These are phyloP conservation scores for Cantharis rufa DNA, from an alignment of 2,888 invertebrate genomes.

Conservation along the genomic window DNA sequence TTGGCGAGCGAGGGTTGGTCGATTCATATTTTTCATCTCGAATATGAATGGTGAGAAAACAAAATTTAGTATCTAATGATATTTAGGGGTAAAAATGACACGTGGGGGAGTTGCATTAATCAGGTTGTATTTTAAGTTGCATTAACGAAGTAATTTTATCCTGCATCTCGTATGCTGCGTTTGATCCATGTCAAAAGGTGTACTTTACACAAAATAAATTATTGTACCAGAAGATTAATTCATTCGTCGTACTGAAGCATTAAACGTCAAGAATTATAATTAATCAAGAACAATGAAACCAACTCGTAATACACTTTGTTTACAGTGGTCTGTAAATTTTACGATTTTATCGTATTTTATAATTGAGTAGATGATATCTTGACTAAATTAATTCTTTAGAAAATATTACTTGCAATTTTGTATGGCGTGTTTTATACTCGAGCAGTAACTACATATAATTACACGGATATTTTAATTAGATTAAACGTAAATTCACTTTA, in stretches of 20 bases:
- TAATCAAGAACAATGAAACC: constrained; percentile 11
- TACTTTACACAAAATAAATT: constrained; percentile 15
- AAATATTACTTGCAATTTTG: neutral
- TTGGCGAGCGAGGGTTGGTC: neutral
- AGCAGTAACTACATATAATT: neutral
- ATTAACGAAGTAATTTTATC: constrained; percentile 2
- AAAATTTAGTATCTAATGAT: neutral
- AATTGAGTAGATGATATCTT: constrained; percentile 2
- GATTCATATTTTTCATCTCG: neutral
- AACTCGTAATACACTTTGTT: constrained; percentile 1
- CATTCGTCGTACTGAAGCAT: constrained; percentile 3
- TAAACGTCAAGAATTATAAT: constrained; percentile 13
- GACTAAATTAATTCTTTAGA: neutral
- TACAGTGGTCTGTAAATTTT: neutral
- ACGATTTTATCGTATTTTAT: neutral
- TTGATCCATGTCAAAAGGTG: constrained; percentile 13
- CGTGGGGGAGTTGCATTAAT: neutral
- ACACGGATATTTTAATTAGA: neutral
- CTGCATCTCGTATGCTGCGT: constrained; percentile 1
- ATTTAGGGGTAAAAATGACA: neutral
- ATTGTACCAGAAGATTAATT: constrained; percentile 6
- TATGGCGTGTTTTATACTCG: neutral
- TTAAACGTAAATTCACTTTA: neutral
- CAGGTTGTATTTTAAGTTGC: neutral
- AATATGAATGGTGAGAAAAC: neutral